Percentiles rank a stretch among this genome's conserved stretches.
Evolutionary conservation across 2,113 vertebrate species (phyloP).

Genomic region (Bubo bubo): DNA sequence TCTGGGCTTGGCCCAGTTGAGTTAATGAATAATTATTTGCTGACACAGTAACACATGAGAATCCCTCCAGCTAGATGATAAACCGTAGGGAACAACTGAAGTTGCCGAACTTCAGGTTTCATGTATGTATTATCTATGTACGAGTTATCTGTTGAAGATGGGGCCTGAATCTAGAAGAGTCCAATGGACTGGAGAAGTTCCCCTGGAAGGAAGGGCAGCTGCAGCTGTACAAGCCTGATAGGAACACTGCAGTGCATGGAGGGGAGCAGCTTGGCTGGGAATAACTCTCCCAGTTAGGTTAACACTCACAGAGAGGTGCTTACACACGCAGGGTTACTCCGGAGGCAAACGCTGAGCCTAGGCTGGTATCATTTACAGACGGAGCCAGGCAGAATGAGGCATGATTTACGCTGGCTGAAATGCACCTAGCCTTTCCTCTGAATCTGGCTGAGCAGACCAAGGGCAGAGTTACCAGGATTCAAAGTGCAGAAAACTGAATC

Average conservation of each 20-base stretch:
- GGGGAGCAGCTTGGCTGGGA: neutral
- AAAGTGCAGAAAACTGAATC: neutral
- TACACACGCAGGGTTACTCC: neutral
- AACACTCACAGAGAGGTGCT: neutral
- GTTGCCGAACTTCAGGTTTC: neutral
- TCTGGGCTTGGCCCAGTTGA: neutral
- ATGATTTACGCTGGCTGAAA: neutral
- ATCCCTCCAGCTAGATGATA: neutral
- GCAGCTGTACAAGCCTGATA: neutral
- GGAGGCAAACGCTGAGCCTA: neutral
- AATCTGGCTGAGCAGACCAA: neutral
- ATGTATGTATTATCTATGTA: neutral
- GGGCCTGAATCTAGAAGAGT: neutral
- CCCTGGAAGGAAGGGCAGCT: neutral
- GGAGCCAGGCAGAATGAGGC: neutral
- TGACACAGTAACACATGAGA: neutral
- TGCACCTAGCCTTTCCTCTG: neutral
- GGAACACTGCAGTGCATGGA: neutral
- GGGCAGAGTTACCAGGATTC: neutral
- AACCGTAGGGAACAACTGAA: neutral
- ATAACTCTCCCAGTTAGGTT: neutral
- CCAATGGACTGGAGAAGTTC: neutral
- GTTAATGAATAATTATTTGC: neutral
- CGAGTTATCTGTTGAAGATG: neutral
- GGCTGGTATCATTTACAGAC: neutral